Conservation (phyloP, 1,140 invertebrate species). For the Pemphigus obesinymphae region DNA sequence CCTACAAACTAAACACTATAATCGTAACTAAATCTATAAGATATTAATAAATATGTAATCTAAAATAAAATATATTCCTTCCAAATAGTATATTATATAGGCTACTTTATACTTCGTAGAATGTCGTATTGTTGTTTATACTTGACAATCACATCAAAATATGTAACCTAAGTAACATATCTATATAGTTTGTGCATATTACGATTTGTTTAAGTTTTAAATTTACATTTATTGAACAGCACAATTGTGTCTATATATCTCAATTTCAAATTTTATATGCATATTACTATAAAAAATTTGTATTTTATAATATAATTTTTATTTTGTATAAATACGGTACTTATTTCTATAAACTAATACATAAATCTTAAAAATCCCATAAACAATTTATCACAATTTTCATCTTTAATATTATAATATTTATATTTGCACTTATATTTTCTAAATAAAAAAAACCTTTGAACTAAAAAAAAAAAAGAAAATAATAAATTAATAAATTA, state of each 20-base stretch:
- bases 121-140: background rate
- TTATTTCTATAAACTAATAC: background rate
- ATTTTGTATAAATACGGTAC: conserved; percentile 11
- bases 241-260: background rate
- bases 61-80: conserved; percentile 23
- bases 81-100: background rate
- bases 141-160: background rate
- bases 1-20: conserved; percentile 10
- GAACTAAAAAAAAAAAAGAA: background rate
- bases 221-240: conserved; percentile 21
- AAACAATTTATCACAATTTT: conserved; percentile 38
- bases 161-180: conserved; percentile 6
- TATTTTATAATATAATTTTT: conserved; percentile 21
- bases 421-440: background rate
- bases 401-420: background rate
- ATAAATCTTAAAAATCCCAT: conserved; percentile 14
- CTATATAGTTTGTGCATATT: background rate
- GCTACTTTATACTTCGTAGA: background rate
- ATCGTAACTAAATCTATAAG: conserved; percentile 18
- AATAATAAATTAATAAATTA: background rate
- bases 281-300: background rate
- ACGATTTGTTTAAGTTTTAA: conserved; percentile 6
- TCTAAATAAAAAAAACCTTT: background rate
- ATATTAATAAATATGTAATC: conserved; percentile 24
- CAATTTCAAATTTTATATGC: background rate